These are phyloP conservation scores for Rhinichthys osculus DNA, from an alignment of 2,797 vertebrate genomes.

Conservation along the genomic window DNA sequence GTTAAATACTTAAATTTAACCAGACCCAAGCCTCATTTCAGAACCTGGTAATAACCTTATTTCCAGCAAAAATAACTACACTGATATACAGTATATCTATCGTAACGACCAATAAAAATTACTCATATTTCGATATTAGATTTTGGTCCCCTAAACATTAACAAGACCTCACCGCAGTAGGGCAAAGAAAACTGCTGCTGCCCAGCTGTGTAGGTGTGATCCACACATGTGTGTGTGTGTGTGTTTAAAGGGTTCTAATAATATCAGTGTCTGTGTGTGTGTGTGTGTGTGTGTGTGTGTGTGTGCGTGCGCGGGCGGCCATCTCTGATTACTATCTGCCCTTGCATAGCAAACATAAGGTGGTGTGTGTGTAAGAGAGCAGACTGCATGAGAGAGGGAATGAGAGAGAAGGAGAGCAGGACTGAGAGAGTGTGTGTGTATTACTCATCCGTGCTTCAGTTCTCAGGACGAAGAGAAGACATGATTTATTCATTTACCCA, in stretches of 20 bases:
- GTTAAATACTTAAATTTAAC: too few species aligned
- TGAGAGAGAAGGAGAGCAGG: constrained; percentile 30
- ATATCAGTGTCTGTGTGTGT: constrained; percentile 38
- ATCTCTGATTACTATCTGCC: constrained; percentile 65
- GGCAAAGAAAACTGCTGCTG: background rate
- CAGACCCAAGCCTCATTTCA: background rate
- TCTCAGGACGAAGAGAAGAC: constrained; percentile 66
- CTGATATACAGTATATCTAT: background rate
- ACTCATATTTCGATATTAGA: background rate
- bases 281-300: background rate
- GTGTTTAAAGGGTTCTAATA: constrained; percentile 46
- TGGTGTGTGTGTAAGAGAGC: constrained; percentile 9
- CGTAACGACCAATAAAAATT: background rate
- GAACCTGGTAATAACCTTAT: background rate
- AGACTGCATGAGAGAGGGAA: constrained; percentile 43
- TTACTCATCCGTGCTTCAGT: constrained; percentile 66
- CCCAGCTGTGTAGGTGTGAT: constrained; percentile 18
- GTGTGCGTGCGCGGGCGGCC: background rate
- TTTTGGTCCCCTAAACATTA: background rate
- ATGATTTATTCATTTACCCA: constrained; percentile 68
- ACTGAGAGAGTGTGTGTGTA: constrained; percentile 55
- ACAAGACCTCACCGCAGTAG: background rate
- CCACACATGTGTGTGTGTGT: background rate
- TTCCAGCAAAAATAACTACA: background rate
- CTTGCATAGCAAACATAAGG: constrained; percentile 61